Conservation (phyloP, 2,113 vertebrate genomes). For the Hydrolagus affinis region DNA sequence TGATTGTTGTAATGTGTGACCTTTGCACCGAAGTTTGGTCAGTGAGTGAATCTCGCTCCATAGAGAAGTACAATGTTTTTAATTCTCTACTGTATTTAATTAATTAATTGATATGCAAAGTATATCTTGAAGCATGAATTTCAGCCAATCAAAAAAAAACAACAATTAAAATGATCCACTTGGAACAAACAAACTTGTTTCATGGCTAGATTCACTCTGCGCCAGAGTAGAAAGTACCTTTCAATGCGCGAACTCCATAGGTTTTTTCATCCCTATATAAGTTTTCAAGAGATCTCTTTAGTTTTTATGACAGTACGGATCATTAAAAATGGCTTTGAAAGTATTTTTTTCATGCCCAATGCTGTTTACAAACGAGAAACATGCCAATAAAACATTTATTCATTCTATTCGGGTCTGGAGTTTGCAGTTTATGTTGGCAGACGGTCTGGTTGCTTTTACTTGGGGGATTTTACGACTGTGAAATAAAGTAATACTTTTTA, state of each 20-base stretch:
- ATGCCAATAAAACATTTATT: constrained; percentile 86
- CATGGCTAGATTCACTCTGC: background rate
- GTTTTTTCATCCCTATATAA: background rate
- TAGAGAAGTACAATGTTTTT: background rate
- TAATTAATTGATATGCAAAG: constrained; percentile 6
- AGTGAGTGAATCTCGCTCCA: constrained; percentile 20
- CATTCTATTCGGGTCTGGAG: constrained; percentile 55
- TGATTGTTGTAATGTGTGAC: constrained; percentile 18
- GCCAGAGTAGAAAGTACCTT: constrained; percentile 33
- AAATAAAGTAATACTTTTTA: background rate
- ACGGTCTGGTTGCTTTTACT: constrained; percentile 12
- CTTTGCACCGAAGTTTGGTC: background rate
- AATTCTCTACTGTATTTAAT: constrained; percentile 29
- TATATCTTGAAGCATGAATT: background rate
- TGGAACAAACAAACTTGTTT: background rate
- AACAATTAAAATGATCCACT: background rate
- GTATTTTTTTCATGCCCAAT: constrained; percentile 77
- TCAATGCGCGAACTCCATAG: constrained; percentile 45
- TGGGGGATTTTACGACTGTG: background rate
- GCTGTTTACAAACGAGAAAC: constrained; percentile 87
- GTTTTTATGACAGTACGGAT: constrained; percentile 63
- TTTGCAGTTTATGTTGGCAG: constrained; percentile 48
- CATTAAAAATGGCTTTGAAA: constrained; percentile 56
- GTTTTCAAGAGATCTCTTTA: constrained; percentile 45
- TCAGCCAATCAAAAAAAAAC: background rate